Base-by-base conservation (phyloP, 2,888 invertebrate species). In the Agriotes lineatus region DNA sequence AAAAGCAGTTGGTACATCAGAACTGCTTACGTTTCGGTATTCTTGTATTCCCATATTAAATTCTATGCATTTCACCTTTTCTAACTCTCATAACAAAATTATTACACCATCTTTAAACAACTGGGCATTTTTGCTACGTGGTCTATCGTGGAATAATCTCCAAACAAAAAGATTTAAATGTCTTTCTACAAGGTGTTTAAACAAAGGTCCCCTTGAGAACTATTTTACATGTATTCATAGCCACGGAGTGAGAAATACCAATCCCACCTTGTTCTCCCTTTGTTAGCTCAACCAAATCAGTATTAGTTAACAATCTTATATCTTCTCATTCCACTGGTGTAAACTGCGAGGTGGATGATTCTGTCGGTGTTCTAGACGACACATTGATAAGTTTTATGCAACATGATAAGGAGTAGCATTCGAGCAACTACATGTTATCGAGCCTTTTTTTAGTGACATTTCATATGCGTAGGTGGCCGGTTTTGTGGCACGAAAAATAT, bases 281-380 rank as follows among this genome's bases (percentile, higher is more conserved):
- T 59, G 44, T 52, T 22, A 12, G 22, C 16, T 68, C 72, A 4
- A 67, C 62, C 54, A 74, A 72, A 64, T 54, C 58, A 2, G 57
- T 73, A 42, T 16, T 73, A 14, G n/a, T 74, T 6, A 73, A 73
- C 30, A 73, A 72, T 35, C 71, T 72, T 39, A 45, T 58, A 44
- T 42, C 70, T 0, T 10, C 39, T n/a, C 73, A 74, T 67, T 69
- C 73, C 19, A 58, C 65, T 25, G 70, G 60, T 10, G 19, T 65
- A 6, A 72, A 74, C 37, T 74, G 72, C 56, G 70, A 74, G 54
- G n/a, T n/a, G n/a, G 70, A 62, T 62, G 68, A 63, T n/a, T 33
- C 44, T 6, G 37, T 33, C 2, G 52, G 50, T 6, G 48, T 20
- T 48, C 19, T 61, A 6, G n/a, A n/a, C n/a, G 20, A 60, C 10